Evolutionary conservation across 2,888 invertebrate species (phyloP).

Genomic region (Tillus elongatus): DNA sequence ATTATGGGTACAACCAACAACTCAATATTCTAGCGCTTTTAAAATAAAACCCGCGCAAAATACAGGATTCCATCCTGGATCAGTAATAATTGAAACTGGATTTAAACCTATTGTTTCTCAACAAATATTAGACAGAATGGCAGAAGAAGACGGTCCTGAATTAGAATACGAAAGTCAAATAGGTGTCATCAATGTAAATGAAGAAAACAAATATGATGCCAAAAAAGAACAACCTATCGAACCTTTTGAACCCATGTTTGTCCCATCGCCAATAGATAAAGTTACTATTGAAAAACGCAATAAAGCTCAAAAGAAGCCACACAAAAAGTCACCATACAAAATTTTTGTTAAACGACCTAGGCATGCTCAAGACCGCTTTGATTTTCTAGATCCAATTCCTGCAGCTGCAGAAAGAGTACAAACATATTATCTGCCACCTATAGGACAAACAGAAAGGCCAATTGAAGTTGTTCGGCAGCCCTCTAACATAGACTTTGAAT

Average conservation of each 20-base stretch:
- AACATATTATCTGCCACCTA: constrained; percentile 66
- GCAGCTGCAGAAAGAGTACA: constrained; percentile 61
- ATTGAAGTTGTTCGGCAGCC: constrained; percentile 24
- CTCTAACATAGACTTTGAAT: constrained; percentile 42
- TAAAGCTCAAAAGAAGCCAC: constrained; percentile 31
- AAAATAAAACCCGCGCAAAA: constrained; percentile 50
- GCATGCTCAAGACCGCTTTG: constrained; percentile 19
- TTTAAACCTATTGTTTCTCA: constrained; percentile 67
- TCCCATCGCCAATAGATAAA: constrained; percentile 67
- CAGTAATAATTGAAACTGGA: constrained; percentile 74
- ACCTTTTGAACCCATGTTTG: constrained; percentile 71
- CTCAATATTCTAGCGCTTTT: constrained; percentile 4
- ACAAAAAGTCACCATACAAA: constrained; percentile 27
- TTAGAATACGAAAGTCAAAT: constrained; percentile 45
- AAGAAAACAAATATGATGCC: constrained; percentile 44
- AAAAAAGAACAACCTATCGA: constrained; percentile 52
- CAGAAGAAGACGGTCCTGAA: constrained; percentile 33
- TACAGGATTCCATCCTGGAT: constrained; percentile 70
- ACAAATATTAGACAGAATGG: constrained; percentile 48
- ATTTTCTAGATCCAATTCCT: constrained; percentile 45
- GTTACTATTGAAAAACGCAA: constrained; percentile 35
- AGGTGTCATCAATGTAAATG: constrained; percentile 36
- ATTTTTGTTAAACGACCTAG: constrained; percentile 21
- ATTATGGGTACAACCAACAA: constrained; percentile 10
- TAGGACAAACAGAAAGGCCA: constrained; percentile 41